These are phyloP conservation scores for Alfaro cultratus DNA, from an alignment of 2,797 vertebrate species.

Conservation along the genomic window DNA sequence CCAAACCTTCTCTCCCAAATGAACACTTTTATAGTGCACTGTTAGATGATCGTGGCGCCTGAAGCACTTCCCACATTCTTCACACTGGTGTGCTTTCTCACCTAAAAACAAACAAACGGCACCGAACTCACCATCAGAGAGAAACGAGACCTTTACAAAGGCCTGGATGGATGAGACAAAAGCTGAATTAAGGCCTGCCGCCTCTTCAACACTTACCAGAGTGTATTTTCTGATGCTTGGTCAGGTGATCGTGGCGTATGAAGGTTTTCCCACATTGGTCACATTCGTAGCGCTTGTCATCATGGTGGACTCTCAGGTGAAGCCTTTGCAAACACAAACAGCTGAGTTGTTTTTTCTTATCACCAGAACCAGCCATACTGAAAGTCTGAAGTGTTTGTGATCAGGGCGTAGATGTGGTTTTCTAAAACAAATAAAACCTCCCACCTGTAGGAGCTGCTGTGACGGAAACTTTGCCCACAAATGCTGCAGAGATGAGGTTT, in stretches of 20 bases:
- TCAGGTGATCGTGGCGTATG: constrained; percentile 96
- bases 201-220: constrained; percentile 84
- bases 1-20: constrained; percentile 98
- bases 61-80: constrained; percentile 98
- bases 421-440: background rate
- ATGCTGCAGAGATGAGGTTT: constrained; percentile 98
- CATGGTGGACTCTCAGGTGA: constrained; percentile 94
- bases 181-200: rapidly evolving
- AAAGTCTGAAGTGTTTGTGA: background rate
- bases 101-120: constrained; percentile 73
- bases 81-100: constrained; percentile 98
- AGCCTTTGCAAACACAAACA: constrained; percentile 77
- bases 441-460: constrained; percentile 97
- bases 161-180: background rate
- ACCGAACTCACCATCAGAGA: background rate
- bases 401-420: background rate
- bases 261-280: constrained; percentile 97
- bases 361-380: background rate
- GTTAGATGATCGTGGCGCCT: constrained; percentile 95
- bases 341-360: background rate
- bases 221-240: constrained; percentile 98
- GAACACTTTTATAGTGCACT: constrained; percentile 96
- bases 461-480: constrained; percentile 97
- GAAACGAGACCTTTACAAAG: background rate
- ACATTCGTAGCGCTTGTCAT: constrained; percentile 97